Conservation (phyloP, 2,797 vertebrate genomes). For the Peromyscus aztecus region DNA sequence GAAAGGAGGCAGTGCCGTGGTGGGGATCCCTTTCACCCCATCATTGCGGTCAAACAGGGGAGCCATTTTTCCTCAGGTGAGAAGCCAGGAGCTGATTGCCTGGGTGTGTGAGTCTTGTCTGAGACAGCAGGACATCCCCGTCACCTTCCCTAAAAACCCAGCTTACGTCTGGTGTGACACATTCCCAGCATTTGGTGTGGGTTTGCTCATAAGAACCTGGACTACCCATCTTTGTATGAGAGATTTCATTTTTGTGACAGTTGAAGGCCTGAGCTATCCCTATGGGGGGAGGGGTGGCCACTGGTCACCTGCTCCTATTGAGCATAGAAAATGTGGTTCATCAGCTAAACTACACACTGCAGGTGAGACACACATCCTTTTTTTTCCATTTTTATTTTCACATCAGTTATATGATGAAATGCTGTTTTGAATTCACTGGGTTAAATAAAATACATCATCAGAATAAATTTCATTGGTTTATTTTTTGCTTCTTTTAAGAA, state of each 20-base stretch:
- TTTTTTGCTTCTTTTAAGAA: background rate
- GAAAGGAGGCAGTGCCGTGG: background rate
- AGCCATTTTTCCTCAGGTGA: background rate
- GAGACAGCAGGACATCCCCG: background rate
- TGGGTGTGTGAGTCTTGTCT: background rate
- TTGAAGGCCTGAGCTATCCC: background rate
- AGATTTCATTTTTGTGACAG: background rate
- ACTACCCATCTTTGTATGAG: background rate
- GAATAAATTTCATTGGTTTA: background rate
- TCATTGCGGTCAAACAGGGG: background rate
- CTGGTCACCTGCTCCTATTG: fast-evolving
- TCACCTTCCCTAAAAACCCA: background rate
- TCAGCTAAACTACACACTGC: fast-evolving
- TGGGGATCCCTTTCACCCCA: background rate
- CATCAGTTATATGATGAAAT: background rate
- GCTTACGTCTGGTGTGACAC: background rate
- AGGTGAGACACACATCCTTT: background rate
- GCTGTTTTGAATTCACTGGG: background rate
- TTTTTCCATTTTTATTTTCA: background rate
- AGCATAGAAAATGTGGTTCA: background rate
- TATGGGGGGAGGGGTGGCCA: background rate
- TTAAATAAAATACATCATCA: background rate
- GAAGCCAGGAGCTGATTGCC: background rate
- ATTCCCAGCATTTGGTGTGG: background rate
- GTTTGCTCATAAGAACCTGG: background rate